phyloP scores from a whole-genome alignment of 2,888 invertebrate species.

The Drosophila neutralis region DNA sequence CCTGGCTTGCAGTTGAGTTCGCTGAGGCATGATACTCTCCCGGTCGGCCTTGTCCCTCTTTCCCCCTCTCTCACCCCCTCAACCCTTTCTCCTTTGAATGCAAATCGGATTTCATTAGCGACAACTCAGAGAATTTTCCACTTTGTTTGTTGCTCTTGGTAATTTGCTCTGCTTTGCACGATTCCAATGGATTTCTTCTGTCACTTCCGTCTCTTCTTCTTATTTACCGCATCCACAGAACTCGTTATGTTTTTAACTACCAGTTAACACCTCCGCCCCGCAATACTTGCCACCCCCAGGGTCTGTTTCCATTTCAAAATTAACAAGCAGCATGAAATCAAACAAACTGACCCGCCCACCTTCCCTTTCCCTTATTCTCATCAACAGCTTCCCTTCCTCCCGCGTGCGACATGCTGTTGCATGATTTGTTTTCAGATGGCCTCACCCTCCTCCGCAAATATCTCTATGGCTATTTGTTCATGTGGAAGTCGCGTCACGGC shows the following conservation, averaged over 20 bases:
- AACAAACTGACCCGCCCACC: constrained; percentile 54
- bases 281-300: constrained; percentile 24
- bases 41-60: neutral
- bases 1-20: constrained; percentile 42
- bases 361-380: neutral
- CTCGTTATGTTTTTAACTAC: constrained; percentile 62
- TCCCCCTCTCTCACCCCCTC: fast-evolving
- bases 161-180: constrained; percentile 23
- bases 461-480: constrained; percentile 51
- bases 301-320: constrained; percentile 38
- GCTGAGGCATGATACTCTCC: constrained; percentile 31
- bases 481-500: constrained; percentile 55
- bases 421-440: constrained; percentile 44
- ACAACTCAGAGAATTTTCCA: constrained; percentile 51
- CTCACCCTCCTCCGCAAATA: constrained; percentile 1
- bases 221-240: constrained; percentile 7
- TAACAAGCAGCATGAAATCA: constrained; percentile 52
- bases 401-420: constrained; percentile 46
- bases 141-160: constrained; percentile 48
- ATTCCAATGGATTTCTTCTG: constrained; percentile 20
- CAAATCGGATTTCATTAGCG: constrained; percentile 52
- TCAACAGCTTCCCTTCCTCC: constrained; percentile 7
- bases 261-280: constrained; percentile 47
- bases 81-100: neutral
- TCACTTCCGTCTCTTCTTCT: neutral